Conservation (phyloP, 2,888 invertebrate species). For the Brachynemurus nebulosus region DNA sequence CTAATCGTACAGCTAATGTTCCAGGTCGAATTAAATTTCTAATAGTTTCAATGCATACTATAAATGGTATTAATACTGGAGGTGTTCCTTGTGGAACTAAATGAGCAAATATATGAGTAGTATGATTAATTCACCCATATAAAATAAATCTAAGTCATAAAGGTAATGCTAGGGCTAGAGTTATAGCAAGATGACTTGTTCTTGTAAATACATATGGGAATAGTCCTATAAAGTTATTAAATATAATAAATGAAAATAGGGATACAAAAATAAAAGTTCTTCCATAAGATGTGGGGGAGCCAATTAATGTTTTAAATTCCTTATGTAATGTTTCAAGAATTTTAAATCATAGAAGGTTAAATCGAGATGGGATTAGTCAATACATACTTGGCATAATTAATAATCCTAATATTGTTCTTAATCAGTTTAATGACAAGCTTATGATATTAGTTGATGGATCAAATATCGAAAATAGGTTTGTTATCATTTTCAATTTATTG, state of each 20-base stretch:
- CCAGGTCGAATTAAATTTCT: constrained; percentile 61
- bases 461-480: constrained; percentile 52
- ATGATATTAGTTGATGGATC: constrained; percentile 42
- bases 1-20: constrained; percentile 54
- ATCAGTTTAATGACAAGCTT: constrained; percentile 43
- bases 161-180: constrained; percentile 42
- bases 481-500: constrained; percentile 47
- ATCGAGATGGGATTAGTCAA: constrained; percentile 41
- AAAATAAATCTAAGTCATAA: constrained; percentile 52
- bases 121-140: constrained; percentile 49
- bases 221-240: constrained; percentile 55
- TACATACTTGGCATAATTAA: constrained; percentile 37
- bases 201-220: constrained; percentile 58
- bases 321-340: constrained; percentile 34
- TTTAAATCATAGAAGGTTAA: constrained; percentile 35
- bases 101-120: too few relatives aligned
- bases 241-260: constrained; percentile 43
- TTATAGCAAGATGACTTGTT: constrained; percentile 47
- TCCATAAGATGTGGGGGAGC: constrained; percentile 32
- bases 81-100: constrained; percentile 57
- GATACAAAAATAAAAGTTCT: constrained; percentile 41
- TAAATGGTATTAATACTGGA: constrained; percentile 48
- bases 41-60: constrained; percentile 61
- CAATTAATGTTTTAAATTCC: constrained; percentile 44
- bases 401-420: constrained; percentile 38